Base-by-base conservation (phyloP, 2,113 vertebrate species). In the Corythoichthys haematopterus region DNA sequence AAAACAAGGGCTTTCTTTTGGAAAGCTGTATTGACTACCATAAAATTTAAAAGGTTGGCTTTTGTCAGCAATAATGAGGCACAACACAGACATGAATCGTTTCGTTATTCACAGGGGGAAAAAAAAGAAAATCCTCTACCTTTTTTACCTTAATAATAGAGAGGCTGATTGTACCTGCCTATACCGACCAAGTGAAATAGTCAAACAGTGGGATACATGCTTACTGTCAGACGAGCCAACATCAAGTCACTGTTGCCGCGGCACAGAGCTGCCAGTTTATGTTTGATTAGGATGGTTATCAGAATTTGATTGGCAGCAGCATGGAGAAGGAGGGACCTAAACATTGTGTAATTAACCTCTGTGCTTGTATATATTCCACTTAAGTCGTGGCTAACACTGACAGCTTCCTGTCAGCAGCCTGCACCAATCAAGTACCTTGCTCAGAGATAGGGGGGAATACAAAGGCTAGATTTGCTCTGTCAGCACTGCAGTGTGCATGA, bases 171-270 rank as follows among this genome's bases (percentile, higher is more conserved):
- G 72, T 43, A 68, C 64, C 56, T 62, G 79, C 77, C 85, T 89
- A 43, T 43, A 86, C 83, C 87, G 88, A 82, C 70, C 72, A 75
- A 65, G 81, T 87, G 76, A 87, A 89, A 87, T 16, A 87, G 83
- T 75, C 85, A 80, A 91, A 87, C 86, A 87, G 89, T 86, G 86
- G 86, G 90, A 90, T 69, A 36, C 61, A 15, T 70, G 35, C 75
- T 64, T 65, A 67, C 77, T 78, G 83, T 86, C 89, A 90, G 80
- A 89, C 83, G 75, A 84, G 77, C 80, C 73, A 46, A 77, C 81
- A 81, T 85, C 86, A 84, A 79, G 73, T 81, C 88, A 90, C 85
- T 86, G 87, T 88, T 88, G 87, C 85, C 77, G 78, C 75, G 7
- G 79, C 12, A 14, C 73, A 65, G 74, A 81, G 76, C 87, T 83